Conservation (phyloP, 2,797 vertebrate species). For the Hyperoplus immaculatus region DNA sequence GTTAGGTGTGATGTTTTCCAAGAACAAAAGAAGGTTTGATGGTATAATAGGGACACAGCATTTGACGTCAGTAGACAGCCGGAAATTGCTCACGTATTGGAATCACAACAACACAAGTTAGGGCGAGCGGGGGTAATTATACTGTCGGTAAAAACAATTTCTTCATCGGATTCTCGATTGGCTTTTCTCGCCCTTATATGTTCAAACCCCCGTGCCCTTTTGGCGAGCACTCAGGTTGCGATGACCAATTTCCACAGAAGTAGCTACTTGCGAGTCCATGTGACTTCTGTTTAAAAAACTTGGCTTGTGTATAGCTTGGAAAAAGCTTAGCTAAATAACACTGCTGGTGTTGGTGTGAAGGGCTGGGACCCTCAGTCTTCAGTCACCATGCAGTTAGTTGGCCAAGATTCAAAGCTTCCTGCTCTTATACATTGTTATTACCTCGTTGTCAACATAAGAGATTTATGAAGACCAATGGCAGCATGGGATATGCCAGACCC, state of each 20-base stretch:
- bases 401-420: not conserved
- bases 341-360: not conserved
- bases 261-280: not conserved
- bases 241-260: constrained; percentile 10
- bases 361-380: not conserved
- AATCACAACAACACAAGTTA: not conserved
- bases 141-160: not conserved
- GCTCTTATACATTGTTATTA: not conserved
- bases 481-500: constrained; percentile 10
- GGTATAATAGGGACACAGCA: not conserved
- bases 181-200: no score
- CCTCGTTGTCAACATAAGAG: not conserved
- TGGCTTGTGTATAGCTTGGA: constrained; percentile 5
- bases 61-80: constrained; percentile 4
- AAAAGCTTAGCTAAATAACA: constrained; percentile 19
- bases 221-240: not conserved
- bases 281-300: not conserved
- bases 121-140: not conserved
- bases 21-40: not conserved
- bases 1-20: not conserved
- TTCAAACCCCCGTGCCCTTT: not conserved
- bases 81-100: not conserved
- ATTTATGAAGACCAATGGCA: constrained; percentile 17
- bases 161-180: not conserved
- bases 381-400: not conserved